Base-by-base conservation (phyloP, 2,888 invertebrate species). In the Isoperla grammatica region DNA sequence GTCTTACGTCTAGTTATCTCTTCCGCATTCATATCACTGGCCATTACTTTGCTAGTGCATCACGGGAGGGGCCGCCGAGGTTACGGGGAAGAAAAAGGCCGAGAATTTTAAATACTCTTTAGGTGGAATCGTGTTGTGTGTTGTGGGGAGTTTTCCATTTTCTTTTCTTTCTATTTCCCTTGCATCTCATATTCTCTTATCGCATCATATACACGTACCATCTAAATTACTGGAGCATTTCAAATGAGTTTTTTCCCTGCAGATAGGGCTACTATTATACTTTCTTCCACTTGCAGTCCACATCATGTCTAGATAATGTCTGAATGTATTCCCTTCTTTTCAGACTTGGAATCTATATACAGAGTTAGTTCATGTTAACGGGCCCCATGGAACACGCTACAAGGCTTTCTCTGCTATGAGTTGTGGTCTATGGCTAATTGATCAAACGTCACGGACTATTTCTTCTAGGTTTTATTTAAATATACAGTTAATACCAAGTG, bases 41-140 rank as follows among this genome's bases (percentile, higher is more conserved):
- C 37, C 53, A 53, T 53, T 53, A 53, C 39, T 53, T 39, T 35
- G 37, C 20, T 12, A 23, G 49, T 15, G 37, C 37, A 37, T 37
- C 19, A 11, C 29, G 29, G 37, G 39, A 37, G 53, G 39, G 17
- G 53, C 12, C 39, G 53, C 37, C 37, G 8, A 29, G n/a, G 37
- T 53, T 53, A 53, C 19, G 17, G 5, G 29, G 37, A 53, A 37
- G 53, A 53, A 37, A 37, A 39, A 37, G 53, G 53, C 37, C 37
- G 39, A 53, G 53, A 53, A 53, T 53, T 53, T 53, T 53, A 53
- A 53, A 53, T 53, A 53, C 53, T 53, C 53, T 53, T 53, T 53
- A 53, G 37, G 39, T 53, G 53, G 39, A 53, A 53, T 53, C 53
- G 20, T 53, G 53, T 17, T 37, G 53, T 53, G 53, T 53, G 35